Percentiles rank a stretch among this genome's conserved stretches.
Conservation (phyloP, 2,113 vertebrate species). For the Phylloscopus trochiloides region DNA sequence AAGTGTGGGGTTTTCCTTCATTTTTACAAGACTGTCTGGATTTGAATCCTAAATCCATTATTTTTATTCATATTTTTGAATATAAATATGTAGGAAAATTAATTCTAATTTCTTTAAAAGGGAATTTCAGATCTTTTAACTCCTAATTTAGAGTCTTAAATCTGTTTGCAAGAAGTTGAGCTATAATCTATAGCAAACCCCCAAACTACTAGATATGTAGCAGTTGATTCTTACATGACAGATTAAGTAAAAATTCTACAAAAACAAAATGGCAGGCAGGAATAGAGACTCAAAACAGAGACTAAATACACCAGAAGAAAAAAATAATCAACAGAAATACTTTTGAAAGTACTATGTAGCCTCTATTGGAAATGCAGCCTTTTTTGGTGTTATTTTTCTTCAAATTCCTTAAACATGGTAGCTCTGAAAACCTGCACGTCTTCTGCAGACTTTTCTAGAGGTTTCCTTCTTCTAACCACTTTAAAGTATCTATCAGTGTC, state of each 20-base stretch:
- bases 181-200: not conserved
- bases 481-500: not conserved
- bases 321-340: not conserved
- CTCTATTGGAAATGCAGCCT: not conserved
- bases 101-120: not conserved
- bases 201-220: not conserved
- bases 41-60: not conserved
- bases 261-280: not conserved
- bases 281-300: not conserved
- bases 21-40: not conserved
- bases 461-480: not conserved
- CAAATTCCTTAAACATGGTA: not conserved
- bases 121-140: not conserved
- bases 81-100: not conserved
- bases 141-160: not conserved
- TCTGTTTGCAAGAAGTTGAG: not conserved
- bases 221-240: not conserved
- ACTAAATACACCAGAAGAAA: not conserved
- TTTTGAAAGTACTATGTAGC: not conserved
- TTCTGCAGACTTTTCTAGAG: not conserved
- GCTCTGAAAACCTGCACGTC: not conserved
- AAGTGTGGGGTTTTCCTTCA: not conserved
- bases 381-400: not conserved
- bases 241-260: not conserved
- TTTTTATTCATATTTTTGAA: not conserved